Conservation (phyloP, 2,113 vertebrate species). For the Ameiurus melas region DNA sequence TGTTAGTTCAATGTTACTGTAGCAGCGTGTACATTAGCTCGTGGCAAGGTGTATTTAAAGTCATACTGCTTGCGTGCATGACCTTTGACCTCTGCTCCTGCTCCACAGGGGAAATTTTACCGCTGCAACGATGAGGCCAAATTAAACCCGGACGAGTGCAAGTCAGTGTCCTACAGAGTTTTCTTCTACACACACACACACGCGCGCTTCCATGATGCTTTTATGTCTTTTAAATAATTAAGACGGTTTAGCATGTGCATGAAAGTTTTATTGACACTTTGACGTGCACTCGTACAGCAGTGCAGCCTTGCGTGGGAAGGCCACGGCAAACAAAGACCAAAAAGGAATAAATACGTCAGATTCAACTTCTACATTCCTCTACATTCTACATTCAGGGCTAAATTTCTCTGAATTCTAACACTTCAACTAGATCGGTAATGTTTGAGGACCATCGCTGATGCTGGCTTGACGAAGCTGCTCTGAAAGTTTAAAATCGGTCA, state of each 20-base stretch:
- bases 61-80: background rate
- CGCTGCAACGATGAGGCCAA: slow-evolving; percentile 96
- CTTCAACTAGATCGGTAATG: no score
- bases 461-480: no score
- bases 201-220: background rate
- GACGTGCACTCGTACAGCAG: no score
- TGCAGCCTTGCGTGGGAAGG: no score
- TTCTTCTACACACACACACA: background rate
- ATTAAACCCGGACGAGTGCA: slow-evolving; percentile 88
- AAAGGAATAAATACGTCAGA: background rate
- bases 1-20: background rate
- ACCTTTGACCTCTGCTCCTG: background rate
- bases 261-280: no score
- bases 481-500: no score
- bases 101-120: slow-evolving; percentile 92
- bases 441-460: no score
- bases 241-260: background rate
- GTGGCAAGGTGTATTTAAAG: background rate
- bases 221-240: background rate
- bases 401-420: background rate
- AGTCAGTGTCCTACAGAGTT: slow-evolving; percentile 72
- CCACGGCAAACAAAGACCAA: background rate
- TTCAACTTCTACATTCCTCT: no score
- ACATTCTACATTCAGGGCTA: background rate
- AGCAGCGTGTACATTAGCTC: background rate